phyloP scores from a whole-genome alignment of 2,888 invertebrate genomes.

The Geotrupes spiniger region DNA sequence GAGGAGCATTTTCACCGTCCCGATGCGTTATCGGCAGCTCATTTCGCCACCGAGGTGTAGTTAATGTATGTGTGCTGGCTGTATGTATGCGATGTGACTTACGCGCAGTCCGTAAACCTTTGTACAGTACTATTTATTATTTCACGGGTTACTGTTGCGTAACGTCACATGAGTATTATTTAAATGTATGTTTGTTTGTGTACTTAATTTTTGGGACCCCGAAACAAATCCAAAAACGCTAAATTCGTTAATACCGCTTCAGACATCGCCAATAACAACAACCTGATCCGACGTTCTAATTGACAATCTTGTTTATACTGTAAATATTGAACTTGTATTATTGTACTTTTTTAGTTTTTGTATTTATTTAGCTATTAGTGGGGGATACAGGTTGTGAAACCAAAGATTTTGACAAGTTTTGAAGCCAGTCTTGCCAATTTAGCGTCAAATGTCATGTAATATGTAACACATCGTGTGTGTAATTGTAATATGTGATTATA shows the following conservation, averaged over 20 bases:
- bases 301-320: slow-evolving; percentile 40
- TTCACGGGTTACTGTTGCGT: slow-evolving; percentile 34
- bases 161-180: slow-evolving; percentile 35
- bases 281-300: slow-evolving; percentile 35
- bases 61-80: slow-evolving; percentile 31
- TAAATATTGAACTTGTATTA: slow-evolving; percentile 34
- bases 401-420: slow-evolving; percentile 45
- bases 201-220: slow-evolving; percentile 27
- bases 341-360: slow-evolving; percentile 28
- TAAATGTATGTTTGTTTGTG: slow-evolving; percentile 39
- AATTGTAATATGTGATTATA: slow-evolving; percentile 35
- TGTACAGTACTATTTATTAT: slow-evolving; percentile 47
- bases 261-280: slow-evolving; percentile 33
- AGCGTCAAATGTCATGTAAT: slow-evolving; percentile 35
- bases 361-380: slow-evolving; percentile 33
- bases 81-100: slow-evolving; percentile 34
- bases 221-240: not conserved
- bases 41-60: slow-evolving; percentile 78
- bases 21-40: slow-evolving; percentile 54
- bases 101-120: slow-evolving; percentile 31
- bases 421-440: slow-evolving; percentile 33
- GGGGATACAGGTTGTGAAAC: slow-evolving; percentile 41
- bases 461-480: slow-evolving; percentile 28
- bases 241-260: slow-evolving; percentile 26
- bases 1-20: slow-evolving; percentile 71